Evolutionary conservation across 2,888 invertebrate species (phyloP).

Genomic region (Neoascia interrupta): DNA sequence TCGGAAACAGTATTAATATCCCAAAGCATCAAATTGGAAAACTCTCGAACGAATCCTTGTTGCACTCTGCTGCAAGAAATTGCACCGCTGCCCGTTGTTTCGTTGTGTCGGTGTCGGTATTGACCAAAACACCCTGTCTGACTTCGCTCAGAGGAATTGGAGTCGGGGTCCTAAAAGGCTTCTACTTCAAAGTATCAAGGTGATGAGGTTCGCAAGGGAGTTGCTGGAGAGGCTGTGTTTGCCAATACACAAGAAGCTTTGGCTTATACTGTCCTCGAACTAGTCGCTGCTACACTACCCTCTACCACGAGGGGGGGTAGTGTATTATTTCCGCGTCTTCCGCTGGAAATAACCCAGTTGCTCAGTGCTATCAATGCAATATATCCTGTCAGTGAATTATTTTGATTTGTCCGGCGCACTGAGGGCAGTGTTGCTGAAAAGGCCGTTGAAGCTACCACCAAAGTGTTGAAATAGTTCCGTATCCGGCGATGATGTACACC

Average conservation of each 20-base stretch:
- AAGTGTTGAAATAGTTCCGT: slow-evolving; percentile 83
- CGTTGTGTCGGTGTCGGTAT: slow-evolving; percentile 91
- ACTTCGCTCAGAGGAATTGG: slow-evolving; percentile 83
- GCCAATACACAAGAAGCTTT: slow-evolving; percentile 84
- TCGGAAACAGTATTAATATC: too few relatives aligned
- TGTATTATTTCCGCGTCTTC: slow-evolving; percentile 79
- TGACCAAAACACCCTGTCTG: slow-evolving; percentile 82
- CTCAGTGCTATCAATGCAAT: slow-evolving; percentile 86
- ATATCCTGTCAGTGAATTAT: slow-evolving; percentile 93
- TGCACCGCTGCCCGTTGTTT: slow-evolving; percentile 86
- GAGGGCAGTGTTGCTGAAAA: slow-evolving; percentile 84
- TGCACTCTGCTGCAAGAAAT: slow-evolving; percentile 85
- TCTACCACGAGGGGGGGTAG: too few relatives aligned
- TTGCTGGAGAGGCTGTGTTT: slow-evolving; percentile 86
- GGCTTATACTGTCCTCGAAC: slow-evolving; percentile 83
- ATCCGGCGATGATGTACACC: slow-evolving; percentile 85
- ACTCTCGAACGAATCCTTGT: slow-evolving; percentile 87
- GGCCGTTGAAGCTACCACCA: slow-evolving; percentile 83
- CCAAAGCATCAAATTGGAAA: slow-evolving; percentile 89
- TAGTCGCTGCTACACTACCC: slow-evolving; percentile 86
- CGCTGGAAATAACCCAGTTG: slow-evolving; percentile 81
- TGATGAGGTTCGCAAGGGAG: slow-evolving; percentile 85
- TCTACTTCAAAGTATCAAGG: slow-evolving; percentile 83
- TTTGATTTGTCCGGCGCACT: slow-evolving; percentile 88
- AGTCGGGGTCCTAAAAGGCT: too few relatives aligned